Evolutionary conservation across 2,113 vertebrate species (phyloP).

Genomic region (Xenopus borealis): DNA sequence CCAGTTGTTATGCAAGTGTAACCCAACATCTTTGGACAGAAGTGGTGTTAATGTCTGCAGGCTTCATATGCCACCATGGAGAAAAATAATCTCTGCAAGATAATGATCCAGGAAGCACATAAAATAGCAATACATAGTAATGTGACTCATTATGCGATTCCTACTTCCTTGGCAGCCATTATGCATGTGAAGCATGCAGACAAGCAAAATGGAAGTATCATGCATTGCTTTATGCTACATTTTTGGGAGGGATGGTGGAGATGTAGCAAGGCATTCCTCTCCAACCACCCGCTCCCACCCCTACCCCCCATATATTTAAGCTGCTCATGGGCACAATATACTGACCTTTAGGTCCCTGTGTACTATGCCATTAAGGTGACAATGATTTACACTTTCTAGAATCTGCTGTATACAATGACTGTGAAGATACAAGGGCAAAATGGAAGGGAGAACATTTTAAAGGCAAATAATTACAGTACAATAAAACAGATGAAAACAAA

Average conservation of each 20-base stretch:
- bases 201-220: slow-evolving; percentile 66
- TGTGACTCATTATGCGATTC: neutral
- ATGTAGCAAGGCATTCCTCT: slow-evolving; percentile 53
- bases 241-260: slow-evolving; percentile 39
- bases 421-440: slow-evolving; percentile 83
- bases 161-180: slow-evolving; percentile 51
- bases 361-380: slow-evolving; percentile 94
- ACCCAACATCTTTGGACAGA: slow-evolving; percentile 73
- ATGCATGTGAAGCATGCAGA: slow-evolving; percentile 70
- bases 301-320: slow-evolving; percentile 52
- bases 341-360: slow-evolving; percentile 99
- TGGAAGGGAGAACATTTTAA: slow-evolving; percentile 81
- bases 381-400: slow-evolving; percentile 98
- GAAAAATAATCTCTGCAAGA: slow-evolving; percentile 31
- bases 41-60: slow-evolving; percentile 69
- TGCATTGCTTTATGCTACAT: slow-evolving; percentile 62
- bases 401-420: slow-evolving; percentile 99
- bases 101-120: neutral
- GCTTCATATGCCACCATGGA: slow-evolving; percentile 63
- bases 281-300: slow-evolving; percentile 61
- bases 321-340: slow-evolving; percentile 70
- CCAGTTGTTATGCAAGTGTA: slow-evolving; percentile 54
- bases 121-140: neutral
- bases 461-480: slow-evolving; percentile 73
- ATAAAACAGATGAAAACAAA: slow-evolving; percentile 54